Evolutionary conservation across 2,888 invertebrate genomes (phyloP).

Genomic region (Macropis europaea): DNA sequence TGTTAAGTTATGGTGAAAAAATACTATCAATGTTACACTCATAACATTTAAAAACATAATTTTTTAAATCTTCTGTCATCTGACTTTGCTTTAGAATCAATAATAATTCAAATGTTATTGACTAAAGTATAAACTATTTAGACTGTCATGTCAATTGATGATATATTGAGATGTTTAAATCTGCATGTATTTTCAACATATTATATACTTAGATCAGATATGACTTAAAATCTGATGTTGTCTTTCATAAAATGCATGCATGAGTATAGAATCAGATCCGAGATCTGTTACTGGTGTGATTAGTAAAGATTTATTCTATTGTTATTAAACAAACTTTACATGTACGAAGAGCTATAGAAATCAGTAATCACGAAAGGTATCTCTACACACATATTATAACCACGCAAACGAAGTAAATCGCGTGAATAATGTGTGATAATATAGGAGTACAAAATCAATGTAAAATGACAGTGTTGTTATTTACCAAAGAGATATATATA

Average conservation of each 20-base stretch:
- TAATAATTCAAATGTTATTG: background rate
- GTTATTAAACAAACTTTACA: constrained; percentile 13
- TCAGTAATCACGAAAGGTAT: constrained; percentile 20
- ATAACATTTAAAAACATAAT: background rate
- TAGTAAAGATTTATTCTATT: background rate
- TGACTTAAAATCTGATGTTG: constrained; percentile 18
- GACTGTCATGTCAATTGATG: constrained; percentile 35
- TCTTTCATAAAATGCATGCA: constrained; percentile 20
- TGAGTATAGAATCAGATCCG: constrained; percentile 2
- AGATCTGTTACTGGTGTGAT: background rate
- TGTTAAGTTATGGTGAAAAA: background rate
- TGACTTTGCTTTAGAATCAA: background rate
- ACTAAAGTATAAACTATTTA: background rate
- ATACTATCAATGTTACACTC: constrained; percentile 9
- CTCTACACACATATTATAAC: background rate
- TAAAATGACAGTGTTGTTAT: constrained; percentile 47
- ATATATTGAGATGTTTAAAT: constrained; percentile 21
- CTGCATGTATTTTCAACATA: constrained; percentile 15
- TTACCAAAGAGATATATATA: constrained; percentile 64
- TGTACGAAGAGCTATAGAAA: background rate
- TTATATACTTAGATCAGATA: background rate
- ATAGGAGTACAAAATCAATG: constrained; percentile 47
- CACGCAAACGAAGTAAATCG: background rate
- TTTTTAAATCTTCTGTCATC: background rate
- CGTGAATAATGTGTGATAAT: constrained; percentile 24